A percentile compares a stretch with the other conserved stretches of the same genome.
phyloP scores from a whole-genome alignment of 2,888 invertebrate genomes.

The Calliscelio sp. region DNA sequence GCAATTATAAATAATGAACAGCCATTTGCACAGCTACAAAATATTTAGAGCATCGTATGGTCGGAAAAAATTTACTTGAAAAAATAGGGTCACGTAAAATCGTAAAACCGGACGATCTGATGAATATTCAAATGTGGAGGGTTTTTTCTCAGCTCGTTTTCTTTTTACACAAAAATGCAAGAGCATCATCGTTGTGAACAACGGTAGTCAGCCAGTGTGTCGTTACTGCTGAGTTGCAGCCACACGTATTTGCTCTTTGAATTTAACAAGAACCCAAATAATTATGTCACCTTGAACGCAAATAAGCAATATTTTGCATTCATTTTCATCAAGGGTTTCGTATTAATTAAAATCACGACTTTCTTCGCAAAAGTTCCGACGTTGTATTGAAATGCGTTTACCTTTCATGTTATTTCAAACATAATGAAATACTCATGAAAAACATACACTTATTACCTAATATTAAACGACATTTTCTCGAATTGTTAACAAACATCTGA shows the following conservation, averaged over 20 bases:
- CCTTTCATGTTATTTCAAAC: too few species aligned
- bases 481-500: too few species aligned
- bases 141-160: conserved; percentile 58
- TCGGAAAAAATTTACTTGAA: conserved; percentile 18
- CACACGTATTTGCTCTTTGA: conserved; percentile 52
- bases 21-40: neutral
- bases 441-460: too few species aligned
- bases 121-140: conserved; percentile 71
- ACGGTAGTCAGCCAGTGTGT: conserved; percentile 42
- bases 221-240: conserved; percentile 55
- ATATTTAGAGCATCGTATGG: conserved; percentile 21
- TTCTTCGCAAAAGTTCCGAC: neutral
- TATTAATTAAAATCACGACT: neutral
- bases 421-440: too few species aligned
- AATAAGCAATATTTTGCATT: conserved; percentile 17
- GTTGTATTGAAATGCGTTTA: too few species aligned
- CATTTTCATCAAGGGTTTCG: neutral
- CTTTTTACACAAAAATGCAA: conserved; percentile 58
- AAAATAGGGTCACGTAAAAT: conserved; percentile 63
- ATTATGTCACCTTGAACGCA: conserved; percentile 20
- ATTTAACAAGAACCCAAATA: conserved; percentile 46
- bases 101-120: conserved; percentile 57
- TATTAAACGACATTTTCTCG: too few species aligned
- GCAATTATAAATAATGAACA: neutral
- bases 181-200: conserved; percentile 61